Evolutionary conservation across 2,888 invertebrate genomes (phyloP).

Genomic region (Clivina fossor): DNA sequence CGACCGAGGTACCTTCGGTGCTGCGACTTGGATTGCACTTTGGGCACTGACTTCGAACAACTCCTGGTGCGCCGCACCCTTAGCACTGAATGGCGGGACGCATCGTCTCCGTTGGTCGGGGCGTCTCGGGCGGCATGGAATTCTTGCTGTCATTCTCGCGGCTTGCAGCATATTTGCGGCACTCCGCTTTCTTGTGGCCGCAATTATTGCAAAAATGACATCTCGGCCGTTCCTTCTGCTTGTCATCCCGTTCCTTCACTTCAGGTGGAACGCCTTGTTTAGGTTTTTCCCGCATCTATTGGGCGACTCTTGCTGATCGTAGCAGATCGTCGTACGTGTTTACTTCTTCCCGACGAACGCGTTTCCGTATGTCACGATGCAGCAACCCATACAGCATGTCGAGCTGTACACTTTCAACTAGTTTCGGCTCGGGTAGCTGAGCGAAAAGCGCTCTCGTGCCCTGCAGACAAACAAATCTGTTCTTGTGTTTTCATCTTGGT

Average conservation of each 20-base stretch:
- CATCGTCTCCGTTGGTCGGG: too few species aligned
- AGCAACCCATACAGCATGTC: conserved; percentile 19
- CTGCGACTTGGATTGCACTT: too few species aligned
- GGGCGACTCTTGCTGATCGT: background rate
- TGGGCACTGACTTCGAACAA: too few species aligned
- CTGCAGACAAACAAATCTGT: conserved; percentile 13
- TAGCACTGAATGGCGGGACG: too few species aligned
- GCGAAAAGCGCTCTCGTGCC: background rate
- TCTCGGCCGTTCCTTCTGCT: background rate
- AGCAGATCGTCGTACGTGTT: background rate
- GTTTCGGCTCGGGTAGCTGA: background rate
- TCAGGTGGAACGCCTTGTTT: background rate
- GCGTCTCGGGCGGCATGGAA: too few species aligned
- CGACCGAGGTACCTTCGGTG: too few species aligned
- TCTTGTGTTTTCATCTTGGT: background rate
- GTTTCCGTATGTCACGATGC: too few species aligned
- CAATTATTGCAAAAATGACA: background rate
- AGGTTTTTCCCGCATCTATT: background rate
- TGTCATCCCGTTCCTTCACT: background rate
- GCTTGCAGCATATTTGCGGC: background rate
- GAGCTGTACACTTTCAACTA: background rate
- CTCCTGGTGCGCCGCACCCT: too few species aligned
- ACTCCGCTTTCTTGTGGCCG: background rate
- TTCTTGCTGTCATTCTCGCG: too few species aligned
- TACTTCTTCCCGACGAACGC: background rate